Evolutionary conservation across 2,797 vertebrate species (phyloP).

Genomic region (Sebastes itinus): DNA sequence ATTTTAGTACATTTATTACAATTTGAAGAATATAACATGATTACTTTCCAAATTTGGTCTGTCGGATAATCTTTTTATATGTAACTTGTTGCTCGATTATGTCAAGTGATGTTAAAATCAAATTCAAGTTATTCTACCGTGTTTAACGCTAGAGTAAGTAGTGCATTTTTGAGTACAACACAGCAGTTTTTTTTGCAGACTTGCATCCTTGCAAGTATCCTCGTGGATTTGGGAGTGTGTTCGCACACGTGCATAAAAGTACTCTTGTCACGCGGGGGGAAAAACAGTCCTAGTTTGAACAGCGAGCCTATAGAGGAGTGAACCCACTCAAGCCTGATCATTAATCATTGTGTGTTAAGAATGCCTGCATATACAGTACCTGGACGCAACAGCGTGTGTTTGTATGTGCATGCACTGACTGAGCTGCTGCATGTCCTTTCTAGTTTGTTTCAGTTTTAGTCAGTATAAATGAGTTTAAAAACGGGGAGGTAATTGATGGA

Average conservation of each 20-base stretch:
- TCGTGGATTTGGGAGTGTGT: background rate
- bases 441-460: constrained; percentile 11
- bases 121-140: background rate
- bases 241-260: background rate
- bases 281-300: constrained; percentile 12
- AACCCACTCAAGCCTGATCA: constrained; percentile 32
- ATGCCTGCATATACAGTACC: background rate
- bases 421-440: constrained; percentile 5
- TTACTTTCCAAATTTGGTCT: background rate
- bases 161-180: background rate
- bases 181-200: background rate
- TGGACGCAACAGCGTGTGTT: background rate
- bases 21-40: background rate
- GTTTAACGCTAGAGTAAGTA: constrained; percentile 3
- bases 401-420: background rate
- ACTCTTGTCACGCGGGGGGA: background rate
- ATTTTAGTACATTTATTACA: background rate
- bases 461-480: constrained; percentile 59
- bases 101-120: constrained; percentile 14
- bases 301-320: constrained; percentile 11
- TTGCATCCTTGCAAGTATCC: background rate
- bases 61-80: background rate
- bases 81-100: constrained; percentile 9
- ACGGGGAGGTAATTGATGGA: constrained; percentile 68
- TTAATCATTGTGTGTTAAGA: constrained; percentile 43